Evolutionary conservation across 2,888 invertebrate species (phyloP).

Genomic region (Tridacna gigas): DNA sequence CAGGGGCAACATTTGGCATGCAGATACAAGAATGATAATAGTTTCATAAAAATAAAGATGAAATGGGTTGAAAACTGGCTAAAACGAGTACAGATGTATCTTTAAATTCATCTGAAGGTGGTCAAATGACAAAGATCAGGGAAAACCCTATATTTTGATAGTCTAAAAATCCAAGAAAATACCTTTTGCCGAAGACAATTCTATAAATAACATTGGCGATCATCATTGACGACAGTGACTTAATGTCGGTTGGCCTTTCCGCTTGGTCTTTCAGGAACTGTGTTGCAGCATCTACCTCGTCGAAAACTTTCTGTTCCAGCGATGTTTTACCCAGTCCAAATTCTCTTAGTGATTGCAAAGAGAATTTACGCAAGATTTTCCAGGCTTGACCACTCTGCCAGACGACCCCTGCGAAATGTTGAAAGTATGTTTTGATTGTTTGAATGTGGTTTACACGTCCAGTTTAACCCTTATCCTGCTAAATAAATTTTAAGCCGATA

Average conservation of each 20-base stretch:
- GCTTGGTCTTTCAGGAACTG: slow-evolving; percentile 42
- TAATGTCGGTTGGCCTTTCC: slow-evolving; percentile 23
- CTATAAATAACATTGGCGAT: slow-evolving; percentile 66
- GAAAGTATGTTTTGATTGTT: not conserved
- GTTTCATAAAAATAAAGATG: no score
- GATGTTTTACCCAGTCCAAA: slow-evolving; percentile 69
- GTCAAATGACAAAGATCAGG: no score
- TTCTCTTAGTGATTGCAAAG: slow-evolving; percentile 60
- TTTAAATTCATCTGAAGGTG: no score
- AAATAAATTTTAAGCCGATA: no score
- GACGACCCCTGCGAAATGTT: slow-evolving; percentile 30
- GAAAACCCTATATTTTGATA: no score
- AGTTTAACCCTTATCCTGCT: no score
- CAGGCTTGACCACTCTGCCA: slow-evolving; percentile 58
- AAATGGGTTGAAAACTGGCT: no score
- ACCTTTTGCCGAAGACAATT: slow-evolving; percentile 70
- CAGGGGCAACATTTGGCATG: no score
- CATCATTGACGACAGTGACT: slow-evolving; percentile 22
- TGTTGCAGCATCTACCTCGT: slow-evolving; percentile 56
- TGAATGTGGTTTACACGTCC: no score
- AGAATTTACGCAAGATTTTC: slow-evolving; percentile 59
- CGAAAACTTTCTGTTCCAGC: slow-evolving; percentile 63
- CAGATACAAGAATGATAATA: no score
- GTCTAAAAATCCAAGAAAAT: not conserved
- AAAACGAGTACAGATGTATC: no score